Evolutionary conservation across 1,140 invertebrate species (phyloP).

Genomic region (Musca domestica): DNA sequence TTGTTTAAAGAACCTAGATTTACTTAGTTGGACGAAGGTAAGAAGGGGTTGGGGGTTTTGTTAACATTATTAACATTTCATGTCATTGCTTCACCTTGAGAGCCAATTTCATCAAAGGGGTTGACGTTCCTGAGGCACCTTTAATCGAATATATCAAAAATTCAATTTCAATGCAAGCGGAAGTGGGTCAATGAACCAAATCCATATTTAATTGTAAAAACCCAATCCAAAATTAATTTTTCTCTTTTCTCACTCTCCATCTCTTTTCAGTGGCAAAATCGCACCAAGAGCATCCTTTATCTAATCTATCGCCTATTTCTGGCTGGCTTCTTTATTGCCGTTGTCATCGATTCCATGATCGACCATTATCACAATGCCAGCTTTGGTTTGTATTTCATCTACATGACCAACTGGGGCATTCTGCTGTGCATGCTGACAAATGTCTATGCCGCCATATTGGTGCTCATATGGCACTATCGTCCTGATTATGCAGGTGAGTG

Average conservation of each 20-base stretch:
- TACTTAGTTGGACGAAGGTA: background rate
- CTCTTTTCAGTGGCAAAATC: slow-evolving; percentile 55
- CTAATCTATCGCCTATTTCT: slow-evolving; percentile 61
- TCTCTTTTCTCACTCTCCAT: slow-evolving; percentile 33
- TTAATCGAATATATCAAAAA: too few relatives aligned
- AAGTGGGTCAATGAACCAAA: background rate
- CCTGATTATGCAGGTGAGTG: slow-evolving; percentile 48
- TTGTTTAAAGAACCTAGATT: too few relatives aligned
- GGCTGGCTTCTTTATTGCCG: slow-evolving; percentile 56
- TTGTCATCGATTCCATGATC: slow-evolving; percentile 57
- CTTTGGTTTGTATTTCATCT: slow-evolving; percentile 60
- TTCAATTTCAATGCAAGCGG: background rate
- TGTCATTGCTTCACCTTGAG: slow-evolving; percentile 4
- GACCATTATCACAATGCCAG: slow-evolving; percentile 25
- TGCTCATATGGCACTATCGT: slow-evolving; percentile 49
- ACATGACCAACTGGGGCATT: slow-evolving; percentile 75
- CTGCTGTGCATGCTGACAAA: slow-evolving; percentile 56
- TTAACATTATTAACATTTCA: background rate
- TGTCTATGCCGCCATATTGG: slow-evolving; percentile 45
- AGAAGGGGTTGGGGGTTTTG: background rate
- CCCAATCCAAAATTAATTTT: slow-evolving; percentile 24
- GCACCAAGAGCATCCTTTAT: slow-evolving; percentile 55
- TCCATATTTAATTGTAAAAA: background rate
- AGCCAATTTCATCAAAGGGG: too few relatives aligned
- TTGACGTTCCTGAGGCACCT: too few relatives aligned